Base-by-base conservation (phyloP, 2,797 vertebrate species). In the Vultur gryphus region DNA sequence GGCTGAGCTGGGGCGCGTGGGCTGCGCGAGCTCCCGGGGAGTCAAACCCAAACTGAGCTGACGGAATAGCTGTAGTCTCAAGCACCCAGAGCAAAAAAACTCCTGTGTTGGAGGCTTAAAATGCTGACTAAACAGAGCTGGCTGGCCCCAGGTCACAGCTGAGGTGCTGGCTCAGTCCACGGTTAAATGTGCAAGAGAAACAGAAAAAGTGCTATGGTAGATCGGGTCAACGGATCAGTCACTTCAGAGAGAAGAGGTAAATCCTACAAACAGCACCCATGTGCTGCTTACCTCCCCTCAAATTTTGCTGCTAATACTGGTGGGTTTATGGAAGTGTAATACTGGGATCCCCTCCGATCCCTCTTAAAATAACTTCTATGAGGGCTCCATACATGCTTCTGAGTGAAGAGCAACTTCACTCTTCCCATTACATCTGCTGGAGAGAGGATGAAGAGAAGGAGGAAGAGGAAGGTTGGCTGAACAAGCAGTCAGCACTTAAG, bases 21-120 rank as follows among this genome's bases (percentile, higher is more conserved):
- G 96, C 84, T 94, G 96, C 13, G 20, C 1, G 17, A 94, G 69
- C 69, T 93, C 69, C 64, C 2, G 17, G 90, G 90, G 90, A 94
- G 95, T 96, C 94, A 96, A 96, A 97, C 69, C 92, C 96, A 95
- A 89, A 96, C 94, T 71, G 77, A 73, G 90, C 92, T 90, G 92
- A 86, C 41, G 4, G 83, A 95, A 86, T 44, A 81, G 90, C 70
- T 84, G 91, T 57, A 89, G 77, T 72, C 69, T 87, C 61, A 41
- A 67, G 84, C 65, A 69, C 49, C 44, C 89, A 41, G 29, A 87
- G 77, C 35, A 62, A 58, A 62, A 79, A 85, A 14, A 26, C 57
- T 67, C 35, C 46, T 15, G 13, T 72, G 80, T 5, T 26, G 51
- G 86, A 94, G 73, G 86, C 25, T 84, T 62, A 86, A 92, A 93